Evolutionary conservation across 2,888 invertebrate genomes (phyloP), one percentile per base, ranked within the genome.

Genomic region (Belgica antarctica): DNA sequence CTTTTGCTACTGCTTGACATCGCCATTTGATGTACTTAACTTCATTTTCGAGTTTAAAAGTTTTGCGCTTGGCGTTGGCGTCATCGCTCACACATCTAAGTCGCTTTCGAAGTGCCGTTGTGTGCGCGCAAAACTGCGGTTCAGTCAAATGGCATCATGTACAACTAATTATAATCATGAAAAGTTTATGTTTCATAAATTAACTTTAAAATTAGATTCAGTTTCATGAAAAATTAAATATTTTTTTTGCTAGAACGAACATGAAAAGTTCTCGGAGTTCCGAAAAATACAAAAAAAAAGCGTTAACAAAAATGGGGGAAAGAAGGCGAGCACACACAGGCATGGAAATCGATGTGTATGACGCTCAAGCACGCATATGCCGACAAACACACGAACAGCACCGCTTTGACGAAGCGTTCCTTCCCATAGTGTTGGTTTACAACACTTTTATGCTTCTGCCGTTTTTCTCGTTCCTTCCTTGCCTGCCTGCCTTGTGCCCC

Each of bases 51-150:
- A 27, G n/a, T 41, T 25, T 46, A 66, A 66, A 47, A 66, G 25
- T 66, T 66, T 66, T 66, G 66, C 47, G 68, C 52, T 68, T 68
- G 52, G 47, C 68, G 68, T 68, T 68, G 68, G 68, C 68, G 68
- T 68, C 68, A 57, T 17, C 7, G 15, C 22, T 8, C 12, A 62
- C 25, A 66, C 65, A 66, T 62, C 31, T 65, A 62, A 62, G 41
- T n/a, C 34, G 22, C n/a, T 52, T 22, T 4, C 34, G 5, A 52
- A 12, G 52, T 52, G 17, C 7, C 22, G 5, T 17, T 52, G n/a
- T 22, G 22, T 5, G 22, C n/a, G n/a, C n/a, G n/a, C n/a, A n/a
- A n/a, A n/a, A n/a, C n/a, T n/a, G n/a, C n/a, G n/a, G n/a, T n/a
- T n/a, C n/a, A n/a, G n/a, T 7, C 19, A 52, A 52, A 52, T 52